A percentile compares a stretch with the other conserved stretches of the same genome.
Conservation (phyloP, 2,797 vertebrate genomes). For the Halcyon smyrnensis region DNA sequence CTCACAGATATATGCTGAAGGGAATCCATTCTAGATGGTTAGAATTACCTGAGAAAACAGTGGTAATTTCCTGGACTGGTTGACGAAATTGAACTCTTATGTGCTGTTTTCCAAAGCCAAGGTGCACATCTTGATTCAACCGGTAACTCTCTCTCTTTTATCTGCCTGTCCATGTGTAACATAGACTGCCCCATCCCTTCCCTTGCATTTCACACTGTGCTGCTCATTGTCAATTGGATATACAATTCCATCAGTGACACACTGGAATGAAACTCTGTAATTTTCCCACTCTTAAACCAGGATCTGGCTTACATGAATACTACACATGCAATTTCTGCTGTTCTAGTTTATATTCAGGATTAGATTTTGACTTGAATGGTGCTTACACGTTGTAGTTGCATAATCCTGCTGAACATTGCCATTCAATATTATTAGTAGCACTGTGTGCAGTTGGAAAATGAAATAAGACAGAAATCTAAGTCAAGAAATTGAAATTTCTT, state of each 20-base stretch:
- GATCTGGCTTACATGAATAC: not conserved
- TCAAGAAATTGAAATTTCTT: not conserved
- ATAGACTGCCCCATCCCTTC: not conserved
- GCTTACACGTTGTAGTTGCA: not conserved
- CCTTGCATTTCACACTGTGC: too few species aligned
- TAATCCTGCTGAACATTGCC: fast-evolving
- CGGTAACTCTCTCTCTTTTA: not conserved
- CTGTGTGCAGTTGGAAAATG: not conserved
- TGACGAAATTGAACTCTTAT: not conserved
- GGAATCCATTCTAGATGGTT: not conserved
- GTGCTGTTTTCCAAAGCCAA: not conserved
- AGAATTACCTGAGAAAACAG: not conserved
- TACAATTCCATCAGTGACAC: not conserved
- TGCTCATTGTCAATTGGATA: not conserved
- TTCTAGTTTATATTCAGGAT: not conserved
- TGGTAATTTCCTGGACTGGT: not conserved
- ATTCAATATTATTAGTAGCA: not conserved
- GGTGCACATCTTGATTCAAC: fast-evolving
- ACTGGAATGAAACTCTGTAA: not conserved
- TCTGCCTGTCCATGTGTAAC: not conserved
- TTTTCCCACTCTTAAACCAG: not conserved
- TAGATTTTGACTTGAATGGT: not conserved
- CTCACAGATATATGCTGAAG: not conserved
- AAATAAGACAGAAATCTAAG: not conserved
- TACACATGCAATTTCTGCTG: not conserved